These are phyloP conservation scores for Eidolon helvum DNA, from an alignment of 2,113 vertebrate species.

Conservation along the genomic window DNA sequence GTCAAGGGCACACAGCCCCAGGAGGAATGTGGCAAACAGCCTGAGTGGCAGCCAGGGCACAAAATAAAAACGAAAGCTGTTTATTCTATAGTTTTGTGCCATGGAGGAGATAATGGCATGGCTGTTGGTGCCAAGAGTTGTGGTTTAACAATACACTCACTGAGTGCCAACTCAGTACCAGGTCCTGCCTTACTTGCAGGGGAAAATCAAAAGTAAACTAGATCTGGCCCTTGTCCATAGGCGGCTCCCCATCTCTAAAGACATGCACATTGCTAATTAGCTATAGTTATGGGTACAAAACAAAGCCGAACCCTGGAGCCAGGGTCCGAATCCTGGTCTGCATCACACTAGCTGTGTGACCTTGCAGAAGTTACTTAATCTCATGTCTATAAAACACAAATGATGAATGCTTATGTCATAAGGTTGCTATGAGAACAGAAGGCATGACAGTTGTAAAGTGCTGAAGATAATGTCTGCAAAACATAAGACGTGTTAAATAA, in stretches of 20 bases:
- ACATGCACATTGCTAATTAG: rapidly evolving
- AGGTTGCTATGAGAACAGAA: constrained; percentile 11
- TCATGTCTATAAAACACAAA: background rate
- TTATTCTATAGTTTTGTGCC: background rate
- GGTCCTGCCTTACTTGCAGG: background rate
- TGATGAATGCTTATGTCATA: background rate
- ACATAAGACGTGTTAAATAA: background rate
- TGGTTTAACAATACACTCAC: background rate
- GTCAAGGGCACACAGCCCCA: background rate
- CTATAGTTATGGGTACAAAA: too few species aligned
- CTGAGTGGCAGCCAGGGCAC: background rate
- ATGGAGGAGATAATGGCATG: background rate
- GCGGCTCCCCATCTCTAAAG: background rate
- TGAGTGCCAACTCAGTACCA: background rate
- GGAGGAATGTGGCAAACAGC: background rate
- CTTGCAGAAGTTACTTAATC: background rate
- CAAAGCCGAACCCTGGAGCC: background rate
- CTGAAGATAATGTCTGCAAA: background rate
- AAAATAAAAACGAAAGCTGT: background rate
- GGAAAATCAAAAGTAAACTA: background rate
- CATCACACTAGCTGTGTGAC: background rate
- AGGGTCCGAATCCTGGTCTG: background rate
- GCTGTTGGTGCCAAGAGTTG: background rate
- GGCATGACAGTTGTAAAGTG: background rate
- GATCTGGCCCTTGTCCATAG: background rate